Evolutionary conservation across 2,797 vertebrate genomes (phyloP).

Genomic region (Natrix natrix): DNA sequence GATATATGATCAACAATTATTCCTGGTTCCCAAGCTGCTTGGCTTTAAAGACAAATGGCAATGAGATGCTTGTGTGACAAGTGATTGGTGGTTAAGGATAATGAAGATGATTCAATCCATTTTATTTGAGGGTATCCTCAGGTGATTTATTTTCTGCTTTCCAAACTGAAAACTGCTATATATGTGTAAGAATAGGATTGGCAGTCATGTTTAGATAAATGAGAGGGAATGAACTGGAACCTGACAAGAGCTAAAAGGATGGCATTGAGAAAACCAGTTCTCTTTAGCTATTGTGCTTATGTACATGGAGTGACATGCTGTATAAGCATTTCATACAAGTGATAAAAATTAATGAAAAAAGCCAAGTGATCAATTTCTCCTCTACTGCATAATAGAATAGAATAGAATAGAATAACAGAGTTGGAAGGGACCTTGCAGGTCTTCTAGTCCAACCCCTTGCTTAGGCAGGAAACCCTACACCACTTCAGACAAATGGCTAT

Average conservation of each 20-base stretch:
- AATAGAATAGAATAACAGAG: too few species aligned
- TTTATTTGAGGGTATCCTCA: not conserved
- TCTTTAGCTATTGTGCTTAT: not conserved
- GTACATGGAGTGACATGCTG: not conserved
- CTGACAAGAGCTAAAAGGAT: not conserved
- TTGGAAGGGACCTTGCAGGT: too few species aligned
- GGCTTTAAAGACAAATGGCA: not conserved
- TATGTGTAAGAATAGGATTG: not conserved
- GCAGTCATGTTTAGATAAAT: not conserved
- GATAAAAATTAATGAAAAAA: not conserved
- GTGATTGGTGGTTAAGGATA: constrained; percentile 2
- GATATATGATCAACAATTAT: constrained; percentile 13
- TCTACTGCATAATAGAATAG: not conserved
- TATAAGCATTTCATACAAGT: not conserved
- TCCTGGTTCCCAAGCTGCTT: not conserved
- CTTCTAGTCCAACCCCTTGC: too few species aligned
- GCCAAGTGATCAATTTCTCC: not conserved
- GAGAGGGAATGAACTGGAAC: not conserved
- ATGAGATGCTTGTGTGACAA: constrained; percentile 3
- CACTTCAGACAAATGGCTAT: too few species aligned
- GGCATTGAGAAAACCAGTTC: not conserved
- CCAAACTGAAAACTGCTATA: not conserved
- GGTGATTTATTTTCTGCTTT: not conserved
- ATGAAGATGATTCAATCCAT: not conserved
- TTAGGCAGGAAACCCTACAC: too few species aligned